Conservation (phyloP, 2,888 invertebrate species). For the Hoplodrina ambigua region DNA sequence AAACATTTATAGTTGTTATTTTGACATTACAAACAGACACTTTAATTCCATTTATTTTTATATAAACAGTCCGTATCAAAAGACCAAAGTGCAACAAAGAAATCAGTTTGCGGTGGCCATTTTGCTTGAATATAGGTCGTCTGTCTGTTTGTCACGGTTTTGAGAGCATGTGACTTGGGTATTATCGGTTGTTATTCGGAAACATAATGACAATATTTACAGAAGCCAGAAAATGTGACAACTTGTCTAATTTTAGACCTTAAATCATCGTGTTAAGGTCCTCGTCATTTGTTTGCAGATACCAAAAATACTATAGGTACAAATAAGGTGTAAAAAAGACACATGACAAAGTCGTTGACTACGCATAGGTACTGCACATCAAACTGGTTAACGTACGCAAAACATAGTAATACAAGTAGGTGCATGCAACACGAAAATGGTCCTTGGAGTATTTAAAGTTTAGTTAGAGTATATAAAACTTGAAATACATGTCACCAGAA, state of each 20-base stretch:
- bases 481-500: too few relatives aligned
- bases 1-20: too few relatives aligned
- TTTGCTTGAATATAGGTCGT: not conserved
- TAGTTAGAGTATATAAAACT: too few relatives aligned
- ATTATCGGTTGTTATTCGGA: not conserved
- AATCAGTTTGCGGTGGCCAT: not conserved
- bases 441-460: too few relatives aligned
- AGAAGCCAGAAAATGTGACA: not conserved
- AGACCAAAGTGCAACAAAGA: conserved; percentile 15
- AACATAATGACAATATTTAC: not conserved
- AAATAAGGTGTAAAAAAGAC: too few relatives aligned
- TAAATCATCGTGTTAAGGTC: not conserved
- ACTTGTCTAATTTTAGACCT: not conserved
- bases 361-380: too few relatives aligned
- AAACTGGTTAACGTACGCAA: too few relatives aligned
- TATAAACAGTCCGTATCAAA: not conserved
- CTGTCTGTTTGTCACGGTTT: not conserved
- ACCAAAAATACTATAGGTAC: not conserved
- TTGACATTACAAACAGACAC: too few relatives aligned
- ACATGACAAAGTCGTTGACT: too few relatives aligned
- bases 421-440: too few relatives aligned
- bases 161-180: not conserved
- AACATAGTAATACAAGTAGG: too few relatives aligned
- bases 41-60: too few relatives aligned
- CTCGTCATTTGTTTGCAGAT: not conserved